Conservation (phyloP, 2,797 vertebrate genomes). For the Cygnus olor region DNA sequence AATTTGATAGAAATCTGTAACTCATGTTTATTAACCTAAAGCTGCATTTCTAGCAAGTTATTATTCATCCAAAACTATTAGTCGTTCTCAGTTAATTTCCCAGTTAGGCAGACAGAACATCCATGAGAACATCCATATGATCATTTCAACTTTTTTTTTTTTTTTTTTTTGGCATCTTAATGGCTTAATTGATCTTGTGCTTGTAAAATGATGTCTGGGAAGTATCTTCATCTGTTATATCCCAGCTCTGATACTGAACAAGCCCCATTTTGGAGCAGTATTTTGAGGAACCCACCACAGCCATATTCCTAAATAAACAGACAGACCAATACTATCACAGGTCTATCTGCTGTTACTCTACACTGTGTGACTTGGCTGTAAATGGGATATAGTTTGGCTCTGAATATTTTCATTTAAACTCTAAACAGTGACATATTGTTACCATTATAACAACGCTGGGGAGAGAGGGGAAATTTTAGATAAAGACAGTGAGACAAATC, state of each 20-base stretch:
- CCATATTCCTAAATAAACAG: neutral
- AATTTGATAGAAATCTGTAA: neutral
- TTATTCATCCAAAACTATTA: neutral
- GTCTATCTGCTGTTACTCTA: neutral
- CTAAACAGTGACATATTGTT: neutral
- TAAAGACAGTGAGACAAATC: neutral
- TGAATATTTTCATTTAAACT: neutral
- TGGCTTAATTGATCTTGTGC: neutral
- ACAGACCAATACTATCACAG: neutral
- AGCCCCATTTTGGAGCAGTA: neutral
- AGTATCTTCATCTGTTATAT: neutral
- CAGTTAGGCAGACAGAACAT: neutral
- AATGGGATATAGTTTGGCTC: neutral
- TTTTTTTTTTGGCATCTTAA: neutral
- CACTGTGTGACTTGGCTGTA: neutral
- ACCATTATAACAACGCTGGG: neutral
- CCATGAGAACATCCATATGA: neutral
- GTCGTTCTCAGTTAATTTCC: neutral
- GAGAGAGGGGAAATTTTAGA: neutral
- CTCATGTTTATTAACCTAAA: neutral
- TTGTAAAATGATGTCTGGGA: neutral
- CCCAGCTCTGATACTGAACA: neutral
- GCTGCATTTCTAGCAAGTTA: neutral
- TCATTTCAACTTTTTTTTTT: neutral
- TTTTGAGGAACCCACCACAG: neutral